phyloP scores from a whole-genome alignment of 2,113 vertebrate genomes.

The Cichladusa arquata region DNA sequence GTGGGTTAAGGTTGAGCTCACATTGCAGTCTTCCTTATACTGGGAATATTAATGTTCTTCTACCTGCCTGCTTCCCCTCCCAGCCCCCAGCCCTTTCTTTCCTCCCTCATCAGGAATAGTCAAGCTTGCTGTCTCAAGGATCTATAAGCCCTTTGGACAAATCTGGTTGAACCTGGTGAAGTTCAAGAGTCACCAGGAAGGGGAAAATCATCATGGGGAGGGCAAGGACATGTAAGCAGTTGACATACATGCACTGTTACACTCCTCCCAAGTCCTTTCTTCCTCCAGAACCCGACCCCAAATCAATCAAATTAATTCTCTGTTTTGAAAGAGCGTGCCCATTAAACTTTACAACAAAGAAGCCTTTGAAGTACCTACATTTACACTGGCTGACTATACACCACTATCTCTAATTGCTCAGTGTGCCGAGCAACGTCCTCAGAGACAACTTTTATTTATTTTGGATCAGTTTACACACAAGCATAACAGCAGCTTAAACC shows the following conservation, averaged over 20 bases:
- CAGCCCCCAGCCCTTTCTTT: accelerated
- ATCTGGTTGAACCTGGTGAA: neutral
- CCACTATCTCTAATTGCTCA: neutral
- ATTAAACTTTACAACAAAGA: neutral
- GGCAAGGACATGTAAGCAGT: neutral
- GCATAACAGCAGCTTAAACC: neutral
- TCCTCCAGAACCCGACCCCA: neutral
- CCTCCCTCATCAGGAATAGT: neutral
- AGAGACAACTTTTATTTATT: slow-evolving; percentile 23
- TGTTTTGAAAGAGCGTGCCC: neutral
- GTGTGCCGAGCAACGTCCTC: neutral
- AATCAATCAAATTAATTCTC: neutral
- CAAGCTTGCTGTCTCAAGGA: neutral
- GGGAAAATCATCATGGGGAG: neutral
- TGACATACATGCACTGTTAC: neutral
- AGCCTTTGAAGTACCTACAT: neutral
- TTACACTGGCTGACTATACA: neutral
- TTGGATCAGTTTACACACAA: slow-evolving; percentile 3
- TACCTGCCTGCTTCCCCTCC: neutral
- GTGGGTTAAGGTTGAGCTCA: neutral
- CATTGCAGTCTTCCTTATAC: neutral
- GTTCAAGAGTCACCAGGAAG: neutral
- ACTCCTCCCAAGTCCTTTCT: neutral
- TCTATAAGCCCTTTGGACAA: neutral
- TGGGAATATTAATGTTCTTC: neutral